Percentiles rank a stretch among this genome's conserved stretches.
Evolutionary conservation across 2,113 vertebrate genomes (phyloP).

Genomic region (Chionis minor): DNA sequence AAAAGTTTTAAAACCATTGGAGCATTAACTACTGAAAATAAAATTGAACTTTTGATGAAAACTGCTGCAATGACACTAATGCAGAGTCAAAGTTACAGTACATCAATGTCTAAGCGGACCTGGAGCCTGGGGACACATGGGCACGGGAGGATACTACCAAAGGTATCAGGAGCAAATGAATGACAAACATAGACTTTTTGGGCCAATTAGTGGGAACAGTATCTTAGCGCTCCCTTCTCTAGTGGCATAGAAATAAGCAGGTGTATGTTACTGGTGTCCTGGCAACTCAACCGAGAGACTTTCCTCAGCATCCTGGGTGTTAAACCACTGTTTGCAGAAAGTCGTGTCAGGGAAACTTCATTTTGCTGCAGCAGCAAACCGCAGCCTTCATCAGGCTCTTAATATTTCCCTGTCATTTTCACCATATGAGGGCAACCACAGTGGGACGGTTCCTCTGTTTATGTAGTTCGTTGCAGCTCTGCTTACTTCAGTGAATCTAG

Average conservation of each 20-base stretch:
- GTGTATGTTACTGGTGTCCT: not conserved
- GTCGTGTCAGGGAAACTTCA: not conserved
- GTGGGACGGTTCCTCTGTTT: not conserved
- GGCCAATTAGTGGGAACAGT: not conserved
- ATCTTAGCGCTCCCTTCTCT: not conserved
- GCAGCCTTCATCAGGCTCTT: not conserved
- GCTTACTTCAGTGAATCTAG: constrained; percentile 24
- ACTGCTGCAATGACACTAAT: not conserved
- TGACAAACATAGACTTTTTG: not conserved
- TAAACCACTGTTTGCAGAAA: not conserved
- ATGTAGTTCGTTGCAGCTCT: not conserved
- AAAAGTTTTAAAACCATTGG: not conserved
- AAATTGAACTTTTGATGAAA: not conserved
- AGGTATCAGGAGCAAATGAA: not conserved
- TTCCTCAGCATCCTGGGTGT: not conserved
- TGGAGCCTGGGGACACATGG: not conserved
- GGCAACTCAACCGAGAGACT: not conserved
- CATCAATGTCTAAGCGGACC: not conserved
- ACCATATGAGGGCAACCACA: accelerated
- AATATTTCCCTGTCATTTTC: not conserved
- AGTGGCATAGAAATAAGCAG: not conserved
- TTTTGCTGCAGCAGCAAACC: constrained; percentile 1
- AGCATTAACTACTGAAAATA: not conserved
- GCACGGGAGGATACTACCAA: not conserved
- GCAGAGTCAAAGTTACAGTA: not conserved